Percentiles rank a stretch among this genome's conserved stretches.
These are phyloP conservation scores for Drosophila histrio DNA, from an alignment of 2,888 invertebrate species.

Conservation along the genomic window DNA sequence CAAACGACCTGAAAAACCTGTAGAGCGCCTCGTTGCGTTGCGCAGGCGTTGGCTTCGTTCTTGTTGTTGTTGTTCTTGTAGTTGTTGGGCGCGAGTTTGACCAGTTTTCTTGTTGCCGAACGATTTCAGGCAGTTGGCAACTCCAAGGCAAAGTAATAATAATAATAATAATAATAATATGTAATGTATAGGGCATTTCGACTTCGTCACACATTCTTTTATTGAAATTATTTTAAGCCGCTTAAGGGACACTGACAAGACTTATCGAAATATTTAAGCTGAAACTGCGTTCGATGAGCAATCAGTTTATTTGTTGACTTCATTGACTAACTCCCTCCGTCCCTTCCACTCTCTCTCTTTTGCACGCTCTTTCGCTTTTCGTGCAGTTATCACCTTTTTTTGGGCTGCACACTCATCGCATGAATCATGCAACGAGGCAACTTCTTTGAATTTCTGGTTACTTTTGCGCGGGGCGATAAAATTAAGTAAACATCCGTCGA, in stretches of 20 bases:
- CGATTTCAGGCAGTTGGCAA: slow-evolving; percentile 6
- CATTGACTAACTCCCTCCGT: slow-evolving; percentile 1
- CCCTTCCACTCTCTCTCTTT: not conserved
- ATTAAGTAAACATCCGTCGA: slow-evolving; percentile 64
- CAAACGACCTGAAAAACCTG: slow-evolving; percentile 72
- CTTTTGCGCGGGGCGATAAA: slow-evolving; percentile 48
- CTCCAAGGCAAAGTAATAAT: not conserved
- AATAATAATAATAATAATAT: too few relatives aligned
- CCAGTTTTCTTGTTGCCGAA: slow-evolving; percentile 48
- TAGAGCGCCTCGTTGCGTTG: slow-evolving; percentile 62
- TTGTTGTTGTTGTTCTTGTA: slow-evolving; percentile 31
- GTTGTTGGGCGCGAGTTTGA: slow-evolving; percentile 67
- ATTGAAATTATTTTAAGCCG: slow-evolving; percentile 42
- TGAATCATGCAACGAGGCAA: slow-evolving; percentile 46
- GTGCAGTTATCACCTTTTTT: slow-evolving; percentile 33
- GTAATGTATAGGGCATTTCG: slow-evolving; percentile 14
- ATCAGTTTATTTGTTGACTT: slow-evolving; percentile 12
- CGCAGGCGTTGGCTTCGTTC: slow-evolving; percentile 64
- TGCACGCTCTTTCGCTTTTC: not conserved
- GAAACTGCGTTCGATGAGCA: slow-evolving; percentile 15
- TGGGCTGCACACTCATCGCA: slow-evolving; percentile 45
- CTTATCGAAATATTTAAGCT: not conserved
- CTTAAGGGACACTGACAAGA: slow-evolving; percentile 26
- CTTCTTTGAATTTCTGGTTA: slow-evolving; percentile 66
- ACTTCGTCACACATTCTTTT: slow-evolving; percentile 9